Evolutionary conservation across 2,113 vertebrate genomes (phyloP).

Genomic region (Ophthalmolycus amberensis): DNA sequence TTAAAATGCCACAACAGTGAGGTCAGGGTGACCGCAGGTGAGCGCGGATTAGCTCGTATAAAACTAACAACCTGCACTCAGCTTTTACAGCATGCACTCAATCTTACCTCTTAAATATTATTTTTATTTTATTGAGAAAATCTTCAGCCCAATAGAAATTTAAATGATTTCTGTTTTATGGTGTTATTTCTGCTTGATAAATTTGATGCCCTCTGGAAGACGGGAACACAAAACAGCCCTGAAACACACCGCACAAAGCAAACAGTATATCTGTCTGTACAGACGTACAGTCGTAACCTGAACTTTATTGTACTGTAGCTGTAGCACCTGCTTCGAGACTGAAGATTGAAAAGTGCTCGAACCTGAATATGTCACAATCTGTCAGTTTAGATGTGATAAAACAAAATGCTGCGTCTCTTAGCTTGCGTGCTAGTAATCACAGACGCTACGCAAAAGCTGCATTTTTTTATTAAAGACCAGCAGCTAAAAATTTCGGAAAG

Average conservation of each 20-base stretch:
- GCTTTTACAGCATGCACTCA: constrained; percentile 23
- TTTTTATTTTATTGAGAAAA: not conserved
- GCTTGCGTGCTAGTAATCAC: not conserved
- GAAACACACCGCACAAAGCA: not conserved
- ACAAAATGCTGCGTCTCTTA: not conserved
- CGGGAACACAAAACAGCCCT: not conserved
- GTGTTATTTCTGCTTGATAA: not conserved
- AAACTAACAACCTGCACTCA: constrained; percentile 31
- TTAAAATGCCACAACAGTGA: constrained; percentile 20
- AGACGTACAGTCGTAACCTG: not conserved
- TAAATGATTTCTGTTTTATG: not conserved
- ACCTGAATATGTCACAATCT: not conserved
- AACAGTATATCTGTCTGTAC: too few relatives aligned
- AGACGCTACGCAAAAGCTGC: not conserved
- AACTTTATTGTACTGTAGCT: not conserved
- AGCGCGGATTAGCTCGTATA: constrained; percentile 23
- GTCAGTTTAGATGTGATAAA: not conserved
- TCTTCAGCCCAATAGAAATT: not conserved
- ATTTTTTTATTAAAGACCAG: not conserved
- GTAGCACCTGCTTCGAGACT: too few relatives aligned
- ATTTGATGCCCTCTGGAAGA: not conserved
- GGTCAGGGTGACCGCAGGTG: constrained; percentile 32
- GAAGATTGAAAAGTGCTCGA: too few relatives aligned
- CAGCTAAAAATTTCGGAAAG: not conserved
- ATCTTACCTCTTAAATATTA: not conserved